phyloP scores from a whole-genome alignment of 2,113 vertebrate species.

The Mormyrus iriodes region DNA sequence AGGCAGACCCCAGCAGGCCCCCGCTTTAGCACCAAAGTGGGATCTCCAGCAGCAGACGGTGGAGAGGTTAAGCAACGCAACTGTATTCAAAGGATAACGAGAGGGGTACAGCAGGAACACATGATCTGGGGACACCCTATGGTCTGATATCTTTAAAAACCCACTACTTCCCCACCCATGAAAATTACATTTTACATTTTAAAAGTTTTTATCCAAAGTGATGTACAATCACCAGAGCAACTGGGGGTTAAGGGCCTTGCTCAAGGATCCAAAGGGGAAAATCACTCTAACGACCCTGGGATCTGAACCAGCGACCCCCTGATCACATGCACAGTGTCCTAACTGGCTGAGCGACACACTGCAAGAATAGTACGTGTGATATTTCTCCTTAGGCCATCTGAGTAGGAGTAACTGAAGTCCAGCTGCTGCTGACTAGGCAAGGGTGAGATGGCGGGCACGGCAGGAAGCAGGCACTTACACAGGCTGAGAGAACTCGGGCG shows the following conservation, averaged over 20 bases:
- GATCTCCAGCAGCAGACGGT: neutral
- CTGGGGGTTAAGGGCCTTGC: neutral
- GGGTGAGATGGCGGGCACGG: neutral
- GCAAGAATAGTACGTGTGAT: neutral
- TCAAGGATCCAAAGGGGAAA: neutral
- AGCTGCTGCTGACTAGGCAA: neutral
- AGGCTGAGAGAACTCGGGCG: slow-evolving; percentile 73
- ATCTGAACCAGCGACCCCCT: neutral
- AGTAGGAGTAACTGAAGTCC: neutral
- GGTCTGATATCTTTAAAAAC: neutral
- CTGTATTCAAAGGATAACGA: neutral
- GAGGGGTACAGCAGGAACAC: neutral
- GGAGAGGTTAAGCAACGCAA: neutral
- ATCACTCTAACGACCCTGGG: neutral
- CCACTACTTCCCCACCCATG: neutral
- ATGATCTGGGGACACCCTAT: neutral
- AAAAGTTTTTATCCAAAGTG: neutral
- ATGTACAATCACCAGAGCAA: neutral
- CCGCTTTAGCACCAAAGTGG: neutral
- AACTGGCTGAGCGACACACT: neutral
- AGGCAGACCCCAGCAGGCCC: neutral
- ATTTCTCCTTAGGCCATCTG: neutral
- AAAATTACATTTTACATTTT: neutral
- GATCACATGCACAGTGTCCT: neutral
- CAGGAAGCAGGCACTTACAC: slow-evolving; percentile 57